These are phyloP conservation scores for Apeltes quadracus DNA, from an alignment of 2,113 vertebrate genomes.

Conservation along the genomic window DNA sequence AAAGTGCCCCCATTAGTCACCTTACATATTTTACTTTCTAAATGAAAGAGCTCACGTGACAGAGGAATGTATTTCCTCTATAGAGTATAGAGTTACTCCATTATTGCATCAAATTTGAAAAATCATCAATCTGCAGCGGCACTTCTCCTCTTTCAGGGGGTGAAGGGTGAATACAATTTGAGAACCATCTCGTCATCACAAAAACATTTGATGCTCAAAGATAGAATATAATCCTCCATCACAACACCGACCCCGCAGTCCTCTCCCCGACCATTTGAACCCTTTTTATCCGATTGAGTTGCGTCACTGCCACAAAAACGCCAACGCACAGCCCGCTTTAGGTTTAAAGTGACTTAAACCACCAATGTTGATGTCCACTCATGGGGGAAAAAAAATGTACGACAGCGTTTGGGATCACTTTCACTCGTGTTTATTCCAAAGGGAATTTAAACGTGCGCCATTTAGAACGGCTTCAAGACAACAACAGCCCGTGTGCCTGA, in stretches of 20 bases:
- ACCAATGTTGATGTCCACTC: not conserved
- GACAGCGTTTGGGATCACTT: not conserved
- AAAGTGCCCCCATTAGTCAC: not conserved
- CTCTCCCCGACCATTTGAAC: slow-evolving; percentile 29
- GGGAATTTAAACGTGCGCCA: not conserved
- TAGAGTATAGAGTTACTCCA: not conserved
- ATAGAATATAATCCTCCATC: slow-evolving; percentile 23
- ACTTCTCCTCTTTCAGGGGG: slow-evolving; percentile 11
- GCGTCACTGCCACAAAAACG: slow-evolving; percentile 30
- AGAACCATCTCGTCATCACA: not conserved
- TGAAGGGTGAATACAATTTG: slow-evolving; percentile 1
- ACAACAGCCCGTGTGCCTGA: not conserved
- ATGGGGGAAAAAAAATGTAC: not conserved
- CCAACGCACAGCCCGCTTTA: not conserved
- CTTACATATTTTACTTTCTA: not conserved
- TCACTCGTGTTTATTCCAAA: not conserved
- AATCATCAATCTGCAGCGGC: slow-evolving; percentile 9
- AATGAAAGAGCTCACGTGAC: slow-evolving; percentile 1
- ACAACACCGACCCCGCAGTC: not conserved
- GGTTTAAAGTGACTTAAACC: not conserved
- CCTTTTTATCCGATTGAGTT: slow-evolving; percentile 30
- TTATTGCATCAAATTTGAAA: slow-evolving; percentile 7
- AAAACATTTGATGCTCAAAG: slow-evolving; percentile 1
- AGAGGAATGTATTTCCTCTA: not conserved
- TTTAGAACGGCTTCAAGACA: not conserved